Evolutionary conservation across 2,797 vertebrate genomes (phyloP), one percentile per base, ranked within the genome.

Genomic region (Craterocephalus amniculus): DNA sequence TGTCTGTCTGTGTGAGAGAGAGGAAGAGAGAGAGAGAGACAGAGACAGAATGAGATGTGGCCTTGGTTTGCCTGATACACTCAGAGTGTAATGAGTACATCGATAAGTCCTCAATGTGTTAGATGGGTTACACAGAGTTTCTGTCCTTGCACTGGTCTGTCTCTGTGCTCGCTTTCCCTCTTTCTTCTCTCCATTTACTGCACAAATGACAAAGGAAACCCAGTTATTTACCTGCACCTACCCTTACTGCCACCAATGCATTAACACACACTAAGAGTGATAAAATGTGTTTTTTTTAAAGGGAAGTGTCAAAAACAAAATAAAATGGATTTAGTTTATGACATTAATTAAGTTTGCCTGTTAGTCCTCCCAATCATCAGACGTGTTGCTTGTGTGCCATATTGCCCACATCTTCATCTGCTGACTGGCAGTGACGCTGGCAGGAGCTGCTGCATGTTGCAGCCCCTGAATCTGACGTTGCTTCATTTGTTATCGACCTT

Each of bases 51-150:
- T 72, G 63, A 80, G 75, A 89, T 70, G 81, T 85, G 78, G 90
- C 77, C 79, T 85, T 83, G 83, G 72, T 74, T 87, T 83, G 79
- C 70, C 70, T 87, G 83, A 83, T 85, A 66, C 87, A 84, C 87
- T 80, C 80, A 84, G 74, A 88, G 79, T 80, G 79, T 91, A 91
- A 90, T 88, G 87, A 89, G 81, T 84, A 49, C 84, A 87, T 87
- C 87, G 84, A 88, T 90, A 87, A 88, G 86, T 87, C 84, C 72
- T 88, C 84, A 86, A 63, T 75, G 84, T 90, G 88, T 86, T 75
- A 83, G 81, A 87, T 90, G 79, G 75, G 79, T 70, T 71, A 76
- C 81, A 79, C 68, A 54, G 69, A 76, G 75, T 80, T 72, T 77
- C 78, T 86, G 84, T 82, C 84, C 85, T 71, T 81, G 82, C 72